Conservation (phyloP, 53 echinoderm and acorn worm genomes). For the Temnopleurus reevesii region DNA sequence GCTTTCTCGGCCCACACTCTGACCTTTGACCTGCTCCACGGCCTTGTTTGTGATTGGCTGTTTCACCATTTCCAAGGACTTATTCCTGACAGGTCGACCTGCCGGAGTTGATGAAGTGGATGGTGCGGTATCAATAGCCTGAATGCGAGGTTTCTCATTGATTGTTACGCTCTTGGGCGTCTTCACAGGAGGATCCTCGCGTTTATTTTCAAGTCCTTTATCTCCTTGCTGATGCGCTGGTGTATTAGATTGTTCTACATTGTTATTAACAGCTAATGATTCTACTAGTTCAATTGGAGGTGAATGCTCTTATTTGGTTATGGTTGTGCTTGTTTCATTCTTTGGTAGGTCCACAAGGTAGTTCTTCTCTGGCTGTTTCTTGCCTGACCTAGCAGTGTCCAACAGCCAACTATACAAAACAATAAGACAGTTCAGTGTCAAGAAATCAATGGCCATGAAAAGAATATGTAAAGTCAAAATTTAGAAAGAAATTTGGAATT, state of each 20-base stretch:
- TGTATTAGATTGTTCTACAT: neutral
- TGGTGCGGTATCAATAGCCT: neutral
- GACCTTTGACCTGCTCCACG: constrained; percentile 42
- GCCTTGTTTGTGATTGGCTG: constrained; percentile 57
- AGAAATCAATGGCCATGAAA: neutral
- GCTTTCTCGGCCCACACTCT: constrained; percentile 18
- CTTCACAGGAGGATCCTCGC: neutral
- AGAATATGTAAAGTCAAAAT: too few relatives aligned
- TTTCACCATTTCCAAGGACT: neutral
- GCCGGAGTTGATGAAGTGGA: neutral
- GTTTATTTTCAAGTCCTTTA: neutral
- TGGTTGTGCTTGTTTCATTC: neutral
- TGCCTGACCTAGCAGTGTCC: constrained; percentile 68
- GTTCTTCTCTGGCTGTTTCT: constrained; percentile 71
- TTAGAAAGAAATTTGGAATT: too few relatives aligned
- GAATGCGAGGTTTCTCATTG: neutral
- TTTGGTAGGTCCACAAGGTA: constrained; percentile 67
- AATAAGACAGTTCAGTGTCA: neutral
- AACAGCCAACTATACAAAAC: constrained; percentile 80
- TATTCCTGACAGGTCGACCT: neutral
- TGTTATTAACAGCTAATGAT: neutral
- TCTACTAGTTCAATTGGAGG: neutral
- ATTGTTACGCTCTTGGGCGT: constrained; percentile 24
- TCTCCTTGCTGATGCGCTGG: neutral
- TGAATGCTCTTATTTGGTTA: neutral